These are phyloP conservation scores for Pristionchus arcanus DNA, from an alignment of 2,888 invertebrate species.

Conservation along the genomic window DNA sequence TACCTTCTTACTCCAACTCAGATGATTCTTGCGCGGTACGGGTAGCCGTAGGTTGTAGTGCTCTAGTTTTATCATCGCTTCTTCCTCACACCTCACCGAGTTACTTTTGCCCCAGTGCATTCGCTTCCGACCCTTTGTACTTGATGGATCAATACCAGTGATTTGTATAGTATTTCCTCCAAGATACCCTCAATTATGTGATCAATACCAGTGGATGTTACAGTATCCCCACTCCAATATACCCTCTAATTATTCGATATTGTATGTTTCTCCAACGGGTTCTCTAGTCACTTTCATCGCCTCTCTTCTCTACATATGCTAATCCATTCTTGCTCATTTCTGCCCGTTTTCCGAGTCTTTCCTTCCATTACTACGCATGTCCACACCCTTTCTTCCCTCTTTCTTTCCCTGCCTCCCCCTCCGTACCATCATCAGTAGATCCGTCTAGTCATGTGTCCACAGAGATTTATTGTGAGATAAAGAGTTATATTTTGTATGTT, in stretches of 20 bases:
- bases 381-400: background rate
- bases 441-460: conserved; percentile 42
- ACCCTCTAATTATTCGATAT: background rate
- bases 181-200: too few species aligned
- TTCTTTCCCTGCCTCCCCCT: background rate
- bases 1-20: conserved; percentile 1
- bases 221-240: background rate
- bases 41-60: conserved; percentile 27
- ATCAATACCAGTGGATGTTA: background rate
- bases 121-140: background rate
- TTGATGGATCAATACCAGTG: background rate
- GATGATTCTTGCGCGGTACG: conserved; percentile 22
- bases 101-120: background rate
- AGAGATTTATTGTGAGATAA: conserved; percentile 31
- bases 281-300: conserved; percentile 31
- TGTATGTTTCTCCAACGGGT: conserved; percentile 37
- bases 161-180: background rate
- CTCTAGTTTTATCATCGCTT: conserved; percentile 22
- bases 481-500: conserved; percentile 5
- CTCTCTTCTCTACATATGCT: conserved; percentile 16
- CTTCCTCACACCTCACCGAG: conserved; percentile 25
- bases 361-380: conserved; percentile 49
- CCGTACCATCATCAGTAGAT: conserved; percentile 25
- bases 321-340: conserved; percentile 22
- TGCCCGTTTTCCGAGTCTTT: conserved; percentile 29